Conservation (phyloP, 2,888 invertebrate species). For the Thereva nobilitata region DNA sequence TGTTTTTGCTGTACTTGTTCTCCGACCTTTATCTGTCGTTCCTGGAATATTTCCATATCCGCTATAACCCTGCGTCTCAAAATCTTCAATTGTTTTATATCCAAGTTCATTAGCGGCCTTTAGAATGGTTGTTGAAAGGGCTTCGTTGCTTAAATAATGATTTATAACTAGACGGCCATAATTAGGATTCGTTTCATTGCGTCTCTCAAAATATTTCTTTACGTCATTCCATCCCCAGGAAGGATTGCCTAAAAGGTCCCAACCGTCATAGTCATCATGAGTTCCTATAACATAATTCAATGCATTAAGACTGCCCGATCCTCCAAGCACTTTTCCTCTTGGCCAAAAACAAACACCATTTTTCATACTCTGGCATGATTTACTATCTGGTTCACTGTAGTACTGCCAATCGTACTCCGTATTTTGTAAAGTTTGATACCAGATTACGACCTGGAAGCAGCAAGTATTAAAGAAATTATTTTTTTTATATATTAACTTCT, state of each 20-base stretch:
- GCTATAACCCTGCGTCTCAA: slow-evolving; percentile 56
- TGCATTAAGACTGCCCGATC: slow-evolving; percentile 78
- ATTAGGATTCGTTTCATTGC: slow-evolving; percentile 37
- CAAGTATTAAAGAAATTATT: not conserved
- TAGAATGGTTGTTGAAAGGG: slow-evolving; percentile 50
- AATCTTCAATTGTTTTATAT: slow-evolving; percentile 56
- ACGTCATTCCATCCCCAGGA: slow-evolving; percentile 76
- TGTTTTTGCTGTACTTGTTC: slow-evolving; percentile 63
- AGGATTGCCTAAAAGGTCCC: slow-evolving; percentile 68
- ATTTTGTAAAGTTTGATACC: slow-evolving; percentile 37
- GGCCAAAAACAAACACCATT: slow-evolving; percentile 67
- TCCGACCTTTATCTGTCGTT: slow-evolving; percentile 62
- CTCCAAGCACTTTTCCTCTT: slow-evolving; percentile 74
- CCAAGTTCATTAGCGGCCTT: slow-evolving; percentile 67
- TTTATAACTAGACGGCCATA: slow-evolving; percentile 59
- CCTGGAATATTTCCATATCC: slow-evolving; percentile 66
- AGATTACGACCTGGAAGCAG: slow-evolving; percentile 46
- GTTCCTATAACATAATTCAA: slow-evolving; percentile 84
- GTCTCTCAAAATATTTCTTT: slow-evolving; percentile 45
- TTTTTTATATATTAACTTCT: not conserved
- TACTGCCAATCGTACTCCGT: slow-evolving; percentile 55
- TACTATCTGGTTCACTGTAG: slow-evolving; percentile 56
- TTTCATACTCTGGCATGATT: slow-evolving; percentile 40
- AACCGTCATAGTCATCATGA: slow-evolving; percentile 74
- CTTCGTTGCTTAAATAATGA: slow-evolving; percentile 56